Evolutionary conservation across 2,113 vertebrate species (phyloP).

Genomic region (Plotosus lineatus): DNA sequence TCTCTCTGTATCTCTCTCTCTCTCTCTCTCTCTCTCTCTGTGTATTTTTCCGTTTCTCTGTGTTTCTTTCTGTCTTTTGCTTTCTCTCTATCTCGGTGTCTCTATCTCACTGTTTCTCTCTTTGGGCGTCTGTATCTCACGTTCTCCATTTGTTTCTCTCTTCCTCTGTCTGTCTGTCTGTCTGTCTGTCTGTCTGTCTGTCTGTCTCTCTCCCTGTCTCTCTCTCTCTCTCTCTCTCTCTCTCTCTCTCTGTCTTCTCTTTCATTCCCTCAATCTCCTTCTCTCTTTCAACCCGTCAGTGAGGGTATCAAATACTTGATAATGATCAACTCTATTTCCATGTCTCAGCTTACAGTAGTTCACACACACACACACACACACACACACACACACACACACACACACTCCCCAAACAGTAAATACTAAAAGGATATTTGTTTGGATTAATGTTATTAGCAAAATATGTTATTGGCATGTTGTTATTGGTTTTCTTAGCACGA

Average conservation of each 20-base stretch:
- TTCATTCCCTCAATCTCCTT: background rate
- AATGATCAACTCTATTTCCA: slow-evolving; percentile 49
- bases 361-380: slow-evolving; percentile 7
- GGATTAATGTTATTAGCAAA: no score
- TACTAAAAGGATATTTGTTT: background rate
- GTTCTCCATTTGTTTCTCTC: background rate
- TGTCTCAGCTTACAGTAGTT: slow-evolving; percentile 47
- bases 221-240: slow-evolving; percentile 12
- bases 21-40: no score
- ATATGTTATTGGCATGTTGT: no score
- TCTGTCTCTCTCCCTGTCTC: background rate
- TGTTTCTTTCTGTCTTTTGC: no score
- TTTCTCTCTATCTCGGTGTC: no score
- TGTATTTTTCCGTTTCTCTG: no score
- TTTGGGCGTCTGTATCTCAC: slow-evolving; percentile 1
- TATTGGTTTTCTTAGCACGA: background rate
- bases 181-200: background rate
- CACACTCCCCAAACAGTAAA: background rate
- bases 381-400: slow-evolving; percentile 20
- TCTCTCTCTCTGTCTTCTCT: background rate
- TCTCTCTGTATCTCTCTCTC: no score
- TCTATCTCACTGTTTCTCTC: background rate
- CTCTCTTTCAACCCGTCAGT: slow-evolving; percentile 17
- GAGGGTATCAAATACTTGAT: slow-evolving; percentile 50
- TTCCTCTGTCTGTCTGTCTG: no score